These are phyloP conservation scores for Ladona fulva DNA, from an alignment of 1,140 invertebrate genomes.

Conservation along the genomic window DNA sequence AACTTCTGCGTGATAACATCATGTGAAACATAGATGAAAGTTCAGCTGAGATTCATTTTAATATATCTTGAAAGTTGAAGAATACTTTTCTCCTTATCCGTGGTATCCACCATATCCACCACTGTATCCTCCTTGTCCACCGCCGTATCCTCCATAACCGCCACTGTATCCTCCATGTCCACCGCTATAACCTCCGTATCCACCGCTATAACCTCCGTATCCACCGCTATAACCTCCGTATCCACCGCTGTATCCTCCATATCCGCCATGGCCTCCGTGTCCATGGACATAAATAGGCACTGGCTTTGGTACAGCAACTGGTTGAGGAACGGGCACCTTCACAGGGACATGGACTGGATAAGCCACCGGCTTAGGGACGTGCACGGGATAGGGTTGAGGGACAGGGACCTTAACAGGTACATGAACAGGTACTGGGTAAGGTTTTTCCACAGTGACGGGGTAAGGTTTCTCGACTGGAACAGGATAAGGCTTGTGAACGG, in stretches of 20 bases:
- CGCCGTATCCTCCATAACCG: background rate
- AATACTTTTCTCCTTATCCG: background rate
- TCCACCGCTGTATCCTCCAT: background rate
- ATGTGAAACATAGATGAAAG: too few relatives aligned
- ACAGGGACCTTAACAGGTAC: slow-evolving; percentile 13
- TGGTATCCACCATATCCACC: background rate
- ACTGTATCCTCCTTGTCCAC: background rate
- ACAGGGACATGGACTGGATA: slow-evolving; percentile 46
- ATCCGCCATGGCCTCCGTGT: background rate
- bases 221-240: background rate
- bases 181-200: background rate
- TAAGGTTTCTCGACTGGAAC: slow-evolving; percentile 13
- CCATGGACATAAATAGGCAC: slow-evolving; percentile 14
- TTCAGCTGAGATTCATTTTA: too few relatives aligned
- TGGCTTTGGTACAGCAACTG: slow-evolving; percentile 65
- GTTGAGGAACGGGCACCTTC: slow-evolving; percentile 54
- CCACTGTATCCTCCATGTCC: background rate
- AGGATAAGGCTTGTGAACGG: slow-evolving; percentile 11
- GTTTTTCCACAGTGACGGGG: slow-evolving; percentile 14
- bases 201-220: background rate
- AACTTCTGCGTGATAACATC: too few relatives aligned
- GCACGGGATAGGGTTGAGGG: slow-evolving; percentile 41
- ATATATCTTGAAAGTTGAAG: too few relatives aligned
- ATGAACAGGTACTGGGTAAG: slow-evolving; percentile 16
- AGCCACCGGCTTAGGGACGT: slow-evolving; percentile 43